Conservation (phyloP, 1,140 invertebrate genomes). For the Drosophila tristis region DNA sequence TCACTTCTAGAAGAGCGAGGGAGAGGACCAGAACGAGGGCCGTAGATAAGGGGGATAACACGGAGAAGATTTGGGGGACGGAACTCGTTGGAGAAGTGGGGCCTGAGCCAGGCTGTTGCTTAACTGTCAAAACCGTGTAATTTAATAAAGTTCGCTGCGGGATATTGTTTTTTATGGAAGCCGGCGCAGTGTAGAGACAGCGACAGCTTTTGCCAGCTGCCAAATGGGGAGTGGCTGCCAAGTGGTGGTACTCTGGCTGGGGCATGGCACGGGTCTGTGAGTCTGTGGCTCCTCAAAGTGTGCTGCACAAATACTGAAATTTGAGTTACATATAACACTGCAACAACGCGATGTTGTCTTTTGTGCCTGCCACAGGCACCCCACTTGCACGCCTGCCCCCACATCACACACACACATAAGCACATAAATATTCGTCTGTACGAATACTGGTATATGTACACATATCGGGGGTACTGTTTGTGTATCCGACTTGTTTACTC, state of each 20-base stretch:
- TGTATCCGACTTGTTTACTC: slow-evolving; percentile 33
- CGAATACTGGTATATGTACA: slow-evolving; percentile 4
- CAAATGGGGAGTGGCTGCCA: slow-evolving; percentile 42
- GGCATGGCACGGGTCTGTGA: too few species aligned
- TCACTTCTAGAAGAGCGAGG: slow-evolving; percentile 27
- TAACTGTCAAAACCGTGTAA: slow-evolving; percentile 84
- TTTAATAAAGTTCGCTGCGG: slow-evolving; percentile 84
- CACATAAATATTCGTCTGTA: background rate
- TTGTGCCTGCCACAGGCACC: slow-evolving; percentile 33
- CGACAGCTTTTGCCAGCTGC: slow-evolving; percentile 62
- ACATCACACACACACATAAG: slow-evolving; percentile 7
- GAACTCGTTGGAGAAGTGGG: background rate
- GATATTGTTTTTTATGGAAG: slow-evolving; percentile 75
- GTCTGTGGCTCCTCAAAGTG: slow-evolving; percentile 51
- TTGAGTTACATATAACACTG: slow-evolving; percentile 45
- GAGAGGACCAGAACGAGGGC: background rate
- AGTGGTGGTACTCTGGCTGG: background rate
- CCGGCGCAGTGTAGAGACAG: slow-evolving; percentile 48
- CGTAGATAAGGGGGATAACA: too few species aligned
- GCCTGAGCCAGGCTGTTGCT: slow-evolving; percentile 50
- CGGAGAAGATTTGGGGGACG: background rate
- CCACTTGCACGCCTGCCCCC: background rate
- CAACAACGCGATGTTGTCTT: slow-evolving; percentile 58
- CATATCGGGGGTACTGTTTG: slow-evolving; percentile 9
- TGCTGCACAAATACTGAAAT: slow-evolving; percentile 61